Evolutionary conservation across 2,888 invertebrate species (phyloP).

Genomic region (Drosophila subquinaria): DNA sequence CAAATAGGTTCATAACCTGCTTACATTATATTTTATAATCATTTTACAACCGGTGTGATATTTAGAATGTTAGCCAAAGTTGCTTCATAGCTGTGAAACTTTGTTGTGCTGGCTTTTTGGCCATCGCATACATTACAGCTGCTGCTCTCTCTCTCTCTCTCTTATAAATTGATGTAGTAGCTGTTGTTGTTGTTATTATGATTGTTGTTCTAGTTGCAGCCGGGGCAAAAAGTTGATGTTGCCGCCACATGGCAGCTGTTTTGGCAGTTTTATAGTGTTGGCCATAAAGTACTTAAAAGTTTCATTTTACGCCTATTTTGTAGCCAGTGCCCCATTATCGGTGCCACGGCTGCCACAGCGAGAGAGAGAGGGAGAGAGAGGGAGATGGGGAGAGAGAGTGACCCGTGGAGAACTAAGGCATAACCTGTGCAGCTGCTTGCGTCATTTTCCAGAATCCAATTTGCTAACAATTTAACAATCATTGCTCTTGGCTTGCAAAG

Average conservation of each 20-base stretch:
- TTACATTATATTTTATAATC: conserved; percentile 80
- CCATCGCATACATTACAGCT: conserved; percentile 46
- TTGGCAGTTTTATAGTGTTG: conserved; percentile 78
- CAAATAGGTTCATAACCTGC: conserved; percentile 32
- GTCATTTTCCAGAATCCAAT: conserved; percentile 69
- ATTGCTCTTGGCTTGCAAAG: conserved; percentile 62
- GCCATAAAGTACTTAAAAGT: conserved; percentile 83
- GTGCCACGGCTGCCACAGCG: conserved; percentile 13
- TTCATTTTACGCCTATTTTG: conserved; percentile 83
- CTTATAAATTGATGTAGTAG: conserved; percentile 26
- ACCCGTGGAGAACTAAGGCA: conserved; percentile 43
- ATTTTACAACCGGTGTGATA: conserved; percentile 80
- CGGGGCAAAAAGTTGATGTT: conserved; percentile 59
- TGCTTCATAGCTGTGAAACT: conserved; percentile 66
- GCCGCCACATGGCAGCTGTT: conserved; percentile 79
- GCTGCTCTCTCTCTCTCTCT: conserved; percentile 11
- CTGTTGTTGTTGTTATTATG: conserved; percentile 21
- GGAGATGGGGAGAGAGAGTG: conserved; percentile 32
- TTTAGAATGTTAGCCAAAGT: conserved; percentile 73
- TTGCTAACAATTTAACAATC: conserved; percentile 80
- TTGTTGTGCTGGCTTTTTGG: conserved; percentile 52
- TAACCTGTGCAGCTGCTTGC: conserved; percentile 48
- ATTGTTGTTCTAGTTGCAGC: conserved; percentile 66
- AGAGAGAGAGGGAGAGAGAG: not conserved
- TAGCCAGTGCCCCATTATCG: conserved; percentile 73